Evolutionary conservation across 2,888 invertebrate species (phyloP).

Genomic region (Lepidochitona cinerea): DNA sequence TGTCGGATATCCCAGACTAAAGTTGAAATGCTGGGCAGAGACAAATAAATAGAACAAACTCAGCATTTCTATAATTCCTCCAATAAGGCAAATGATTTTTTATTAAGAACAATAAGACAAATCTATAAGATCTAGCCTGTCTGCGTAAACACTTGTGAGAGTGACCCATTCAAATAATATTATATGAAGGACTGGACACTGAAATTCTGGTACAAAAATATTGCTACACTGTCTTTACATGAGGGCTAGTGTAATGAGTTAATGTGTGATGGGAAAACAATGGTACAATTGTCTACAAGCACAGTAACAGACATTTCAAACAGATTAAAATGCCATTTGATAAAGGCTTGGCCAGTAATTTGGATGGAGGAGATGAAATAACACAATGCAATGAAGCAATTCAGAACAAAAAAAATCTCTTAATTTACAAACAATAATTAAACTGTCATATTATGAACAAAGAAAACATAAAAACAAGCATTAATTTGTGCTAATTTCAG

Average conservation of each 20-base stretch:
- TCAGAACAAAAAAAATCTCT: background rate
- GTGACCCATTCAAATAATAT: background rate
- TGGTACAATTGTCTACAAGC: background rate
- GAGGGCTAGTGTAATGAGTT: background rate
- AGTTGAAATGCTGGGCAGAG: no score
- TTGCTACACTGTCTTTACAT: background rate
- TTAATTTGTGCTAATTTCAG: background rate
- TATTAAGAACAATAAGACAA: slow-evolving; percentile 56
- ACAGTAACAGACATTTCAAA: background rate
- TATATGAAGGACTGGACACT: background rate
- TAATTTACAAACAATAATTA: slow-evolving; percentile 2
- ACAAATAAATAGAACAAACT: background rate
- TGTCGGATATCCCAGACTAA: no score
- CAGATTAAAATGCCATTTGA: background rate
- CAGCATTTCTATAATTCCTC: slow-evolving; percentile 6
- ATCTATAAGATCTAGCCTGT: background rate
- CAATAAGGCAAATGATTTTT: slow-evolving; percentile 32
- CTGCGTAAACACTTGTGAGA: background rate
- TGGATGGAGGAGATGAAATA: background rate
- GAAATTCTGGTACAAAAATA: slow-evolving; percentile 1
- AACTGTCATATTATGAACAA: background rate
- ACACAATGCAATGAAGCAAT: background rate
- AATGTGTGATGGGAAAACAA: slow-evolving; percentile 5
- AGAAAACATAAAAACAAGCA: background rate
- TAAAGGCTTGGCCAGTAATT: background rate